A percentile compares a stretch with the other conserved stretches of the same genome.
Conservation (phyloP, 2,797 vertebrate genomes). For the Propithecus perrieri region DNA sequence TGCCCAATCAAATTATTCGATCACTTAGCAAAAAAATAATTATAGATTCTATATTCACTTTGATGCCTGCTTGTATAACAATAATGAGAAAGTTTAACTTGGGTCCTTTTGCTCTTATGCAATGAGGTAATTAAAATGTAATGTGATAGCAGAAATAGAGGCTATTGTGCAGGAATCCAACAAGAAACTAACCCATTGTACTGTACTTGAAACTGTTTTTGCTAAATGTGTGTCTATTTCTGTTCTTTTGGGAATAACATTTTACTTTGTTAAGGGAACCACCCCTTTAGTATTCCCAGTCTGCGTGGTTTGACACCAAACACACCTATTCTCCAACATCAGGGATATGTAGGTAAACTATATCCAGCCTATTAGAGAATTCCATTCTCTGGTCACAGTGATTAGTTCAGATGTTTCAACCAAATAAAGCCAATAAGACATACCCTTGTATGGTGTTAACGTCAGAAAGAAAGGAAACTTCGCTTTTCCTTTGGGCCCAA, state of each 20-base stretch:
- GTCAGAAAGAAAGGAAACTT: background rate
- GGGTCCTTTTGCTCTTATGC: background rate
- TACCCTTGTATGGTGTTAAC: background rate
- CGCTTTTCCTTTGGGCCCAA: background rate
- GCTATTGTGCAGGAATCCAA: background rate
- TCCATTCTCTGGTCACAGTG: background rate
- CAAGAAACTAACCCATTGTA: background rate
- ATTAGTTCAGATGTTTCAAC: background rate
- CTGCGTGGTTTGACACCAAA: background rate
- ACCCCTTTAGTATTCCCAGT: background rate
- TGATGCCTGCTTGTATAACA: background rate
- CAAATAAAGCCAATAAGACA: background rate
- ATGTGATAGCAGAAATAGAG: background rate
- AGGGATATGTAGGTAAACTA: background rate
- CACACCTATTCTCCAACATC: background rate
- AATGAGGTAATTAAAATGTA: background rate
- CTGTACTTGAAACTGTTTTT: background rate
- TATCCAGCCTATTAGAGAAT: background rate
- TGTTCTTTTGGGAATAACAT: background rate
- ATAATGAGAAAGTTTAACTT: background rate
- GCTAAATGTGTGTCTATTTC: background rate
- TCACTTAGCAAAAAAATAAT: conserved; percentile 43
- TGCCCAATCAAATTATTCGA: conserved; percentile 8
- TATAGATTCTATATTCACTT: background rate
- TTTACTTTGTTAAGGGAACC: background rate